Percentiles rank a stretch among this genome's conserved stretches.
Evolutionary conservation across 2,797 vertebrate species (phyloP).

Genomic region (Microchirus variegatus): DNA sequence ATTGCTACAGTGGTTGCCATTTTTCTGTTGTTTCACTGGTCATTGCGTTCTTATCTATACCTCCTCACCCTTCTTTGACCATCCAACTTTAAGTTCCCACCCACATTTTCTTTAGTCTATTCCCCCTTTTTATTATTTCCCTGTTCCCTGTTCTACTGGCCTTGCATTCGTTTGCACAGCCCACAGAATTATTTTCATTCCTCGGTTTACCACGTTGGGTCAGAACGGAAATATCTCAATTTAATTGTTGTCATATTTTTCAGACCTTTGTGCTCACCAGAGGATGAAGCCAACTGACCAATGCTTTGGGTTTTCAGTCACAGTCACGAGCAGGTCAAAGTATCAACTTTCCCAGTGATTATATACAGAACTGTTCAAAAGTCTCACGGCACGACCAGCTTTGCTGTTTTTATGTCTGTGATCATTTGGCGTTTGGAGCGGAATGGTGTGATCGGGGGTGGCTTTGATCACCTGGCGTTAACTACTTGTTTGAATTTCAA

Average conservation of each 20-base stretch:
- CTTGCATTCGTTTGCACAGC: conserved; percentile 22
- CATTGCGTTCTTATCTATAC: not conserved
- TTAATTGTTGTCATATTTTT: not conserved
- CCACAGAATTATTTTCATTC: not conserved
- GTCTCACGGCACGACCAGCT: too few relatives aligned
- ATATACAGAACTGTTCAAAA: too few relatives aligned
- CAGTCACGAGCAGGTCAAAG: too few relatives aligned
- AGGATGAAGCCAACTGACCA: not conserved
- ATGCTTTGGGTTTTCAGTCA: not conserved
- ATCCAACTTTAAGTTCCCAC: too few relatives aligned
- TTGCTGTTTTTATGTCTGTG: too few relatives aligned
- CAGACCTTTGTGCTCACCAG: not conserved
- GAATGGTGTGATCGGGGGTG: too few relatives aligned
- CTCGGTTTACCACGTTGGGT: not conserved
- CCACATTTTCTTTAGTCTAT: not conserved
- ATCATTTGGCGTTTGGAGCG: too few relatives aligned
- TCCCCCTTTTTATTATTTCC: conserved; percentile 13
- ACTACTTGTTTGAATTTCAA: too few relatives aligned
- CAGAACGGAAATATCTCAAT: conserved; percentile 10
- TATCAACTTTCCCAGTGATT: too few relatives aligned
- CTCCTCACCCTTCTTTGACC: not conserved
- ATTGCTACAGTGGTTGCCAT: conserved; percentile 7
- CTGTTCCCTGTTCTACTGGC: conserved; percentile 19
- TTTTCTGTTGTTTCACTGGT: conserved; percentile 2
- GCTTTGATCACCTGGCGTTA: too few relatives aligned